These are phyloP conservation scores for Calliscelio sp. DNA, from an alignment of 2,888 invertebrate genomes.

Conservation along the genomic window DNA sequence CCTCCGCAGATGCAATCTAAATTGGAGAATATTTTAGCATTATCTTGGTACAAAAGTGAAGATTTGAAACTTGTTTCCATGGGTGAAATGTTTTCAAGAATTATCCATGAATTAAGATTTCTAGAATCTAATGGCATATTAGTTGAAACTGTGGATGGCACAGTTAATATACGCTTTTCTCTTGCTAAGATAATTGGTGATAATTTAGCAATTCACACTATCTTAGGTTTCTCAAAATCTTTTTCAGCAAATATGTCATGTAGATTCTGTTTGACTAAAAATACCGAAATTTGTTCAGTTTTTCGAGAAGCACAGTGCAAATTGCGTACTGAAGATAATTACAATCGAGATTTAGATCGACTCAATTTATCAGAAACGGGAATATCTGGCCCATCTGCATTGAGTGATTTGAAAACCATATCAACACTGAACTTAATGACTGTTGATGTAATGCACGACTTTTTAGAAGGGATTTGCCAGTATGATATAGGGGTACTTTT, in stretches of 20 bases:
- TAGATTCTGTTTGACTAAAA: not conserved
- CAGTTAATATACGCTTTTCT: not conserved
- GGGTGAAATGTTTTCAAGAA: not conserved
- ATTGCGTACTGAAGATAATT: not conserved
- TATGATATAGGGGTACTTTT: conserved; percentile 57
- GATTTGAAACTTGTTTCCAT: conserved; percentile 35
- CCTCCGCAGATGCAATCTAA: conserved; percentile 54
- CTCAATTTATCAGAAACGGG: not conserved
- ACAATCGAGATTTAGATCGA: not conserved
- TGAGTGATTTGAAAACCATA: not conserved
- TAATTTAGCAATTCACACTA: not conserved
- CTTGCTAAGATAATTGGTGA: not conserved
- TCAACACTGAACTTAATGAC: not conserved
- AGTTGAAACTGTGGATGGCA: not conserved
- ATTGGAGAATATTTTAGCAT: conserved; percentile 59
- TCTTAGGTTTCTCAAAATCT: not conserved
- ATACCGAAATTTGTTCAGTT: not conserved
- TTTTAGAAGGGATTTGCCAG: conserved; percentile 28
- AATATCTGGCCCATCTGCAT: not conserved
- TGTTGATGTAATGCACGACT: conserved; percentile 60
- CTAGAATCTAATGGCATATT: conserved; percentile 6
- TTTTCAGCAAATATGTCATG: not conserved
- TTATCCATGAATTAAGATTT: conserved; percentile 11
- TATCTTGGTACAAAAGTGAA: conserved; percentile 43
- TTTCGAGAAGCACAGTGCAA: not conserved